phyloP scores from a whole-genome alignment of 2,888 invertebrate species.

The Mystacides longicornis region DNA sequence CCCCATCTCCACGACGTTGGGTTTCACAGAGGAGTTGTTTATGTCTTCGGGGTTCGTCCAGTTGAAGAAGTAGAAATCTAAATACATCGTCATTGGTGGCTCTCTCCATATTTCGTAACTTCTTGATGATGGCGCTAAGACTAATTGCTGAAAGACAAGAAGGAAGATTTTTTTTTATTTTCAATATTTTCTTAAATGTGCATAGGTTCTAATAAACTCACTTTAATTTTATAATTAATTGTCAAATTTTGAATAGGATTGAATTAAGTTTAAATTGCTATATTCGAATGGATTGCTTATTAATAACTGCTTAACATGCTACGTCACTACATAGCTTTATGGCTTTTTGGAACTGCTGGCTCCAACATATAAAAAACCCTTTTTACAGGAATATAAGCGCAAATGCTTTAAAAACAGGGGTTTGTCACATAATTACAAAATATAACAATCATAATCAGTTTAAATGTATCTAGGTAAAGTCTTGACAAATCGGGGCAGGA shows the following conservation, averaged over 20 bases:
- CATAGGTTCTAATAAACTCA: not conserved
- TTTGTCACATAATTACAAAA: no score
- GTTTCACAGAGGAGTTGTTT: conserved; percentile 48
- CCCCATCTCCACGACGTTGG: conserved; percentile 49
- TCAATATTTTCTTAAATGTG: not conserved
- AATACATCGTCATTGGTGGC: conserved; percentile 53
- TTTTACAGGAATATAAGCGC: no score
- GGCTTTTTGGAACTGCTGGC: no score
- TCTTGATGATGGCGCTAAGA: conserved; percentile 51
- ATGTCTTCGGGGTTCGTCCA: conserved; percentile 72
- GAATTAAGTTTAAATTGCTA: no score
- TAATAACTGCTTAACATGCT: no score
- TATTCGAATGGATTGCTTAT: no score
- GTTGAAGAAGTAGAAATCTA: conserved; percentile 68
- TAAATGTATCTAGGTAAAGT: no score
- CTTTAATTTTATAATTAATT: not conserved
- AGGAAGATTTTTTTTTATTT: not conserved
- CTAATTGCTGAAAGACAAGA: conserved; percentile 50
- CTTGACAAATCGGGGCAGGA: no score
- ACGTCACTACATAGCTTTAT: no score
- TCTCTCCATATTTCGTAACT: conserved; percentile 64
- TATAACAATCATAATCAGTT: no score
- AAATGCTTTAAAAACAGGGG: no score
- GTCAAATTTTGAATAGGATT: not conserved
- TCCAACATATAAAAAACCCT: no score